Conservation (phyloP, 2,797 vertebrate species). For the Megaceryle alcyon region DNA sequence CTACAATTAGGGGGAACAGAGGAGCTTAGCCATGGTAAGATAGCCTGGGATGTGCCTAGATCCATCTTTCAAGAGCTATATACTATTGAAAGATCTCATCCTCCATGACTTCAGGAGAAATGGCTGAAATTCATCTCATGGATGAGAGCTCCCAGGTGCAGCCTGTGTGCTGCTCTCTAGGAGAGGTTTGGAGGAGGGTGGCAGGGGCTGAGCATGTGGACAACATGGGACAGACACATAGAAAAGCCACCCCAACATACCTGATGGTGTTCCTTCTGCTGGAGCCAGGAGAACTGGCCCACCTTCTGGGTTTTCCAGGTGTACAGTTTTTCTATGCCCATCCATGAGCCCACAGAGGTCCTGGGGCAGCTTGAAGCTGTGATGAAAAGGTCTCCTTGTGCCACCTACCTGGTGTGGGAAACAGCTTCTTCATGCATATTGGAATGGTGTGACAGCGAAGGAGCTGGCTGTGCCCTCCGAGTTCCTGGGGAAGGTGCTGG, state of each 20-base stretch:
- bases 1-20: neutral
- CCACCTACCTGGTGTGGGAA: constrained; percentile 62
- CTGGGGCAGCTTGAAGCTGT: constrained; percentile 63
- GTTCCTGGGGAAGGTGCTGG: constrained; percentile 45
- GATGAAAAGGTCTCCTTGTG: constrained; percentile 48
- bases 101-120: neutral
- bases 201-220: neutral
- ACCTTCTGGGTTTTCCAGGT: constrained; percentile 22
- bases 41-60: neutral
- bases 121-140: neutral
- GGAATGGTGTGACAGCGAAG: constrained; percentile 26
- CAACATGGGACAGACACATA: accelerated
- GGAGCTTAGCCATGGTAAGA: neutral
- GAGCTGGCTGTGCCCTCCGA: constrained; percentile 22
- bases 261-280: neutral
- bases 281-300: neutral
- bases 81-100: accelerated
- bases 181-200: neutral
- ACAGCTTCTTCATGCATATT: constrained; percentile 44
- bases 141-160: neutral
- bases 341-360: constrained; percentile 60
- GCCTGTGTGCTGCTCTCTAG: neutral
- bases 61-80: neutral
- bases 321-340: constrained; percentile 32
- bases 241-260: neutral